Base-by-base conservation (phyloP, 2,888 invertebrate genomes). In the Chymomyza fuscimana region DNA sequence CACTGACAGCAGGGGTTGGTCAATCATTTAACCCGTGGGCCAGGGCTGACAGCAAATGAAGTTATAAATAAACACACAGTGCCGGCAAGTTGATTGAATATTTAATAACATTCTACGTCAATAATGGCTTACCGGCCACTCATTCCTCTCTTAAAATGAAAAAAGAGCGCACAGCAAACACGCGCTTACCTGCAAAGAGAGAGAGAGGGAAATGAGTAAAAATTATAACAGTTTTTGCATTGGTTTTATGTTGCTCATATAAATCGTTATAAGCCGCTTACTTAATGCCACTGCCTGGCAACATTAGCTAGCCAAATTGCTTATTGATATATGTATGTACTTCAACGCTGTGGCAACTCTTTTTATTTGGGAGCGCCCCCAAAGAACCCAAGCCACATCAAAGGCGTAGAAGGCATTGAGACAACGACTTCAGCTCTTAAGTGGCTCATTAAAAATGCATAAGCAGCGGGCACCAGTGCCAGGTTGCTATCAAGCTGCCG, bases 391-490 rank as follows among this genome's bases (percentile, higher is more conserved):
- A 54, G 72, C 86, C 66, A 77, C 78, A 86, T 83, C 83, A 86
- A 86, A 83, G 84, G 82, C 69, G 65, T 10, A 54, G 70, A 68
- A 61, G 63, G 29, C 60, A 50, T 63, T 32, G 9, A 59, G 46
- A 40, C 58, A 59, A 69, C 66, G 62, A 65, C 65, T 69, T 69
- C 52, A 72, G 74, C 81, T 77, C 67, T 80, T 81, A 82, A 65
- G 60, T 54, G 63, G 71, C 80, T 81, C 82, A 87, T 85, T 85
- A 85, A 82, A 85, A 87, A 82, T 87, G 74, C 87, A 87, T 73
- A 77, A 82, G 68, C 40, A 70, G 40, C 32, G 50, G 50, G 56
- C 40, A 50, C 51, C 32, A 46, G 12, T 12, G 40, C 12, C 12
- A 6, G 12, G 40, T 46, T 46, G 12, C 12, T 12, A 46, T 32